These are phyloP conservation scores for Ophion ellenae DNA, from an alignment of 2,888 invertebrate genomes.

Conservation along the genomic window DNA sequence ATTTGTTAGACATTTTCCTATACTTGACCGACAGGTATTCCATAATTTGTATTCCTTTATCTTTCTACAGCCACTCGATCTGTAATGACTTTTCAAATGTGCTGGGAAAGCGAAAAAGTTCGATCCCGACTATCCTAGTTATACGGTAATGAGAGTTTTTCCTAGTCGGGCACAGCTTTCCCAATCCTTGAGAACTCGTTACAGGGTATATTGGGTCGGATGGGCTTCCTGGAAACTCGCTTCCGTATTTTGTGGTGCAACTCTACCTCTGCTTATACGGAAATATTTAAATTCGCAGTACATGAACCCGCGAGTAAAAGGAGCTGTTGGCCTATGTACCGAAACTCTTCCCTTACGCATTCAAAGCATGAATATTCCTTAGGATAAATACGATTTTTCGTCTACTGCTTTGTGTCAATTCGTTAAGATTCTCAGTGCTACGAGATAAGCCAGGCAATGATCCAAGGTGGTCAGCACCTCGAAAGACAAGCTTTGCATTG, in stretches of 20 bases:
- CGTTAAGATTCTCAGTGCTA: constrained; percentile 11
- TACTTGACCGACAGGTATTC: too few relatives aligned
- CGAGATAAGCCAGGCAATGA: constrained; percentile 26
- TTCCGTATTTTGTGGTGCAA: constrained; percentile 70
- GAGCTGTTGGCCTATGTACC: constrained; percentile 29
- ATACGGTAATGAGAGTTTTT: constrained; percentile 51
- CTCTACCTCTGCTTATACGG: constrained; percentile 15
- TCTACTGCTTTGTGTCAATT: neutral
- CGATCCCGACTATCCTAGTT: constrained; percentile 31
- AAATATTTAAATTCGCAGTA: constrained; percentile 19
- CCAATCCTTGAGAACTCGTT: constrained; percentile 73
- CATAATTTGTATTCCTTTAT: too few relatives aligned
- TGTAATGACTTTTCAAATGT: constrained; percentile 11
- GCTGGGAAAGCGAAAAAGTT: constrained; percentile 18
- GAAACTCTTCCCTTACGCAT: constrained; percentile 24
- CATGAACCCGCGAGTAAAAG: constrained; percentile 16
- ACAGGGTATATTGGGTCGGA: constrained; percentile 69
- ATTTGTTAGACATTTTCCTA: neutral
- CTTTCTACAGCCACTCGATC: neutral
- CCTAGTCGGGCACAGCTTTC: constrained; percentile 48
- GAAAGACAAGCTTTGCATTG: constrained; percentile 20
- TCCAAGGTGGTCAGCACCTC: constrained; percentile 16
- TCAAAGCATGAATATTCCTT: neutral
- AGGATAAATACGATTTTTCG: neutral
- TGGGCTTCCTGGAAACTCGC: constrained; percentile 77